Evolutionary conservation across 2,113 vertebrate species (phyloP).

Genomic region (Dendrocopos noguchii): DNA sequence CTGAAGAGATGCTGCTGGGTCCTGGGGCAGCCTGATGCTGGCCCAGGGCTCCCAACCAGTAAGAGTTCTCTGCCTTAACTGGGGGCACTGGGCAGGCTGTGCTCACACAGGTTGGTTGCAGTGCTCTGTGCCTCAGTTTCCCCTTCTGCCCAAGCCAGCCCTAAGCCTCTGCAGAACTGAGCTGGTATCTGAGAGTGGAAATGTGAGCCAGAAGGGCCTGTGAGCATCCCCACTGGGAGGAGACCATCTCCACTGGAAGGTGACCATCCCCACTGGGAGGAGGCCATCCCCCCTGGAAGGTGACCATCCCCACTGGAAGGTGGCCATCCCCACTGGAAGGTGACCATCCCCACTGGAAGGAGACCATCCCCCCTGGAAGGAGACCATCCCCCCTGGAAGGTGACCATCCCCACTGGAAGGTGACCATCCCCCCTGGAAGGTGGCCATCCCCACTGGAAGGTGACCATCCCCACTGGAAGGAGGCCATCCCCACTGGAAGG

Average conservation of each 20-base stretch:
- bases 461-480: too few species aligned
- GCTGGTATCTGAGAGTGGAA: neutral
- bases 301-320: too few species aligned
- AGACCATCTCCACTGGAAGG: neutral
- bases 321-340: too few species aligned
- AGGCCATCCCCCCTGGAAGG: too few species aligned
- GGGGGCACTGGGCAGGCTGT: neutral
- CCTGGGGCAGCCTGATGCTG: neutral
- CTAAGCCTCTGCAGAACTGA: neutral
- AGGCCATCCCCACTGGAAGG: too few species aligned
- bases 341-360: too few species aligned
- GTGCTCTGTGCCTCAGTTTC: neutral
- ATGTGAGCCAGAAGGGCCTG: neutral
- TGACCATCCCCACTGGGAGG: too few species aligned
- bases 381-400: too few species aligned
- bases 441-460: too few species aligned
- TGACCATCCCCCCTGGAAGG: too few species aligned
- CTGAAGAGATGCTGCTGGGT: neutral
- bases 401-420: too few species aligned
- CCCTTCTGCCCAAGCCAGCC: neutral
- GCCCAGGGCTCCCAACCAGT: neutral
- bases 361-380: too few species aligned
- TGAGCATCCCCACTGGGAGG: neutral
- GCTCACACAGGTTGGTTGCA: rapidly evolving
- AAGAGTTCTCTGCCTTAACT: neutral